Evolutionary conservation across 1,140 invertebrate genomes (phyloP).

Genomic region (Cotesia chilonis): DNA sequence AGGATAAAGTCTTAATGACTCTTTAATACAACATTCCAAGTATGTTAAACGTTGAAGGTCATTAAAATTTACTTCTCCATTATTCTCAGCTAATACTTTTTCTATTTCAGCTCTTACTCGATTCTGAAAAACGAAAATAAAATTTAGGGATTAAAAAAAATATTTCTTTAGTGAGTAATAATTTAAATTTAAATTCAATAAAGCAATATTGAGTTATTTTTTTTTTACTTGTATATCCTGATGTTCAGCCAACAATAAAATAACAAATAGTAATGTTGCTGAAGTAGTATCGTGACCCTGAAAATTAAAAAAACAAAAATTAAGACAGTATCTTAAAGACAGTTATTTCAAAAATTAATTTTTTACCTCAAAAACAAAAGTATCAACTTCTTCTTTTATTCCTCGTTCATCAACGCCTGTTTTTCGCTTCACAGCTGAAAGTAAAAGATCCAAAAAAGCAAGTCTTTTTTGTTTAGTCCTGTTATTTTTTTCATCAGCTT

Average conservation of each 20-base stretch:
- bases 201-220: too few species aligned
- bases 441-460: constrained; percentile 82
- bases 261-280: constrained; percentile 68
- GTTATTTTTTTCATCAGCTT: not conserved
- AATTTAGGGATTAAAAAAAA: too few species aligned
- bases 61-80: constrained; percentile 35
- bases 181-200: too few species aligned
- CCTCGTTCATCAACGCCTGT: constrained; percentile 68
- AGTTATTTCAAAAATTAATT: not conserved
- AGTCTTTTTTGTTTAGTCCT: constrained; percentile 48
- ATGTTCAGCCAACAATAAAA: constrained; percentile 71
- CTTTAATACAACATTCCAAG: constrained; percentile 62
- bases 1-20: constrained; percentile 70
- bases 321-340: not conserved
- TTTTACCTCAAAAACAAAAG: constrained; percentile 79
- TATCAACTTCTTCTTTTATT: constrained; percentile 83
- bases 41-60: constrained; percentile 39
- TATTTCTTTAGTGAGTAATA: too few species aligned
- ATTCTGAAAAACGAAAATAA: constrained; percentile 16
- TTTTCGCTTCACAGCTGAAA: constrained; percentile 68
- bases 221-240: constrained; percentile 69
- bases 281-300: constrained; percentile 78
- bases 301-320: not conserved
- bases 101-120: constrained; percentile 43
- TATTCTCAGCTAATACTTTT: constrained; percentile 30